Base-by-base conservation (phyloP, 37 sponge, comb jelly and placozoan species). In the Halichondria panicea region DNA sequence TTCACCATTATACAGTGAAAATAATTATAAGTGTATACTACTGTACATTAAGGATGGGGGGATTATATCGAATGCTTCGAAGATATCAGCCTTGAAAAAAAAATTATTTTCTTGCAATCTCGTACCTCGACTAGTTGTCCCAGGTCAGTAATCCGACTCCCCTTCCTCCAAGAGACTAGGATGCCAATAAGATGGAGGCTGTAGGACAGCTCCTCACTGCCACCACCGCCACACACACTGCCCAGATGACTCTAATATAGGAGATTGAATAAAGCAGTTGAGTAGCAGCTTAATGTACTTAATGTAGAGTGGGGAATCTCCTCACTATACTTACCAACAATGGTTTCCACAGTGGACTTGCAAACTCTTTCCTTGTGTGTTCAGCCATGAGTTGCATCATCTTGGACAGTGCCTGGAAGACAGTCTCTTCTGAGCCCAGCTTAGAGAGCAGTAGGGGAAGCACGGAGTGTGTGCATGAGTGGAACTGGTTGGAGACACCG, bases 401-500 rank as follows among this genome's bases (percentile, higher is more conserved):
- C 36, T 64, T 66, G 55, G 37, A 31, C 6, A 93, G 59, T 1
- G 72, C 43, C 13, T 52, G 46, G 41, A 93, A 84, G 19, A 84
- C 81, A 55, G 39, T 6, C 55, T 67, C 52, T 12, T 45, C 36
- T 6, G 69, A 54, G 18, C 81, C 82, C 54, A 84, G 59, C 57
- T 68, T 68, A 9, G 33, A 9, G 18, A 84, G 77, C 36, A 90
- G 78, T 0, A 90, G 43, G 28, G 82, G 63, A 8, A 90, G 52
- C 12, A 85, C 35, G 72, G 30, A 74, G 1, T 68, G 59, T 42
- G 91, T 87, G 58, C 72, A 84, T 33, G 94, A 88, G 68, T 96
- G 97, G 40, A 96, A 87, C 62, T 93, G 93, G 18, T 55, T 62
- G 3, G 81, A 66, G 3, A 93, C 91, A 52, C 94, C 97, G 55